phyloP scores from a whole-genome alignment of 2,113 vertebrate genomes.

The Bostrychus sinensis region DNA sequence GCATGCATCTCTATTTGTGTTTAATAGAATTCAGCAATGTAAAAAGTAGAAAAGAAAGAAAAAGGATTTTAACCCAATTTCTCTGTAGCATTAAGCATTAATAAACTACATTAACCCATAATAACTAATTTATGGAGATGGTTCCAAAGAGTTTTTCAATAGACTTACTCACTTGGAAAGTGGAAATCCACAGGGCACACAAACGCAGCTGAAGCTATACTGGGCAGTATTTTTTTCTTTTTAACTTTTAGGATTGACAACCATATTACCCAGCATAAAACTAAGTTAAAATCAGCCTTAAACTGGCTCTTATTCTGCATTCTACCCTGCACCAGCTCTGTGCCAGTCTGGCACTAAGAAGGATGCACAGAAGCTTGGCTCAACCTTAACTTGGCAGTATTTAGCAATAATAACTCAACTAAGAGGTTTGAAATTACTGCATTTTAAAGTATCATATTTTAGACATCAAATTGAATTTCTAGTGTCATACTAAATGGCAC shows the following conservation, averaged over 20 bases:
- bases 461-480: not conserved
- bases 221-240: too few species aligned
- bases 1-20: not conserved
- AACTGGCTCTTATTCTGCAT: too few species aligned
- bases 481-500: not conserved
- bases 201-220: too few species aligned
- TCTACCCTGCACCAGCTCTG: too few species aligned
- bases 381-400: too few species aligned
- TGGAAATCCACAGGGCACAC: not conserved
- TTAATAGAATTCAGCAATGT: not conserved
- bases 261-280: too few species aligned
- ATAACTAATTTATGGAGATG: not conserved
- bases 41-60: not conserved
- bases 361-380: too few species aligned
- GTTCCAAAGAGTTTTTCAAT: not conserved
- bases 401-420: not conserved
- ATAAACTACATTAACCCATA: not conserved
- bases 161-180: not conserved
- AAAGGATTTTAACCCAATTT: not conserved
- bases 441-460: too few species aligned
- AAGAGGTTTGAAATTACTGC: too few species aligned
- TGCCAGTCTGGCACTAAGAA: too few species aligned
- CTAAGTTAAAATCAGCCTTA: too few species aligned
- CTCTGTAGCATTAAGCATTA: constrained; percentile 1
- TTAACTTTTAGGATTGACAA: too few species aligned